These are phyloP conservation scores for Philotrypesis tridentata DNA, from an alignment of 1,140 invertebrate species.

Conservation along the genomic window DNA sequence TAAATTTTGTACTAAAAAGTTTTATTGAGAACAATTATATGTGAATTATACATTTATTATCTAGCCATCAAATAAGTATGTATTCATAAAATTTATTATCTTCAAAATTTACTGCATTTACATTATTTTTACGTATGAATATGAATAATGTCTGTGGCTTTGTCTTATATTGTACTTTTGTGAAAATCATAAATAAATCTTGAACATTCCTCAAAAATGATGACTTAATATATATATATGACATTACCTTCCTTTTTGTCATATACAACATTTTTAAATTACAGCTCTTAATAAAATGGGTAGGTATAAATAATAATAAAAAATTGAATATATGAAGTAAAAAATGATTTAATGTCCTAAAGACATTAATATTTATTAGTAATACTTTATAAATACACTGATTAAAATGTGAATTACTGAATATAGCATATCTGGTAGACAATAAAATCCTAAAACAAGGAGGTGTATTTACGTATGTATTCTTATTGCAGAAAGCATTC, in stretches of 20 bases:
- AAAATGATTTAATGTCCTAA: slow-evolving; percentile 14
- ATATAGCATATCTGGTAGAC: neutral
- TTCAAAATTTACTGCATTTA: neutral
- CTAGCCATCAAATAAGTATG: neutral
- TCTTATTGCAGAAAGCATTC: slow-evolving; percentile 13
- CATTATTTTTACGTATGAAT: slow-evolving; percentile 1
- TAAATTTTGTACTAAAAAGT: neutral
- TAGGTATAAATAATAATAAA: neutral
- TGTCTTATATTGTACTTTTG: slow-evolving; percentile 13
- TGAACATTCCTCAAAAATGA: slow-evolving; percentile 22
- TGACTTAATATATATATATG: neutral
- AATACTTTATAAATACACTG: slow-evolving; percentile 30
- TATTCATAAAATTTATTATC: neutral
- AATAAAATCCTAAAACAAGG: neutral
- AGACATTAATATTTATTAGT: slow-evolving; percentile 30
- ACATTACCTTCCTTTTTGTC: neutral
- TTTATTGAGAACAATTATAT: neutral
- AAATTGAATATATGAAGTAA: slow-evolving; percentile 14
- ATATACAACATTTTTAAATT: neutral
- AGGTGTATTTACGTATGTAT: neutral
- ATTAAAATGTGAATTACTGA: slow-evolving; percentile 13
- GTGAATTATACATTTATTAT: neutral
- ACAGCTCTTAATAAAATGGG: neutral
- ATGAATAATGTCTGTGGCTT: slow-evolving; percentile 3
- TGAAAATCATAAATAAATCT: slow-evolving; percentile 33